Percentiles rank a stretch among this genome's conserved stretches.
Conservation (phyloP, 2,113 vertebrate genomes). For the Lasiurus cinereus region DNA sequence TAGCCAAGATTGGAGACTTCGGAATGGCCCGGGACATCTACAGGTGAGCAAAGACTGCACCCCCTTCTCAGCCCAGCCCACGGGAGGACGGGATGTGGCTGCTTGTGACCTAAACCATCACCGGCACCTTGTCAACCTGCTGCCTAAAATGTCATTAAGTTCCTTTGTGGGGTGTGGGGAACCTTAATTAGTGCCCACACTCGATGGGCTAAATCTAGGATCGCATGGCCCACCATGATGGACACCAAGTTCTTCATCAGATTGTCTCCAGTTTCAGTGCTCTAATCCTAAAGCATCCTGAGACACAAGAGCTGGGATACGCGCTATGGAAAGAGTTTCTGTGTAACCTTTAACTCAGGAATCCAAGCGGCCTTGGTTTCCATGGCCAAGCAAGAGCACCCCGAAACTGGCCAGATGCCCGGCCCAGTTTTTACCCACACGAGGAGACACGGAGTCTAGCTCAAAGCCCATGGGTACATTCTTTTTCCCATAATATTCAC, state of each 20-base stretch:
- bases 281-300: not conserved
- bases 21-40: slow-evolving; percentile 99
- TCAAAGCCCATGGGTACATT: not conserved
- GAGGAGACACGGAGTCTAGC: not conserved
- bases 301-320: not conserved
- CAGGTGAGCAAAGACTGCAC: slow-evolving; percentile 88
- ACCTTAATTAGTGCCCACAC: not conserved
- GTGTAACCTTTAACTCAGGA: not conserved
- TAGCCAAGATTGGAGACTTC: slow-evolving; percentile 99
- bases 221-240: not conserved
- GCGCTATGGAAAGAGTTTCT: not conserved
- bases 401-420: too few species aligned
- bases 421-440: not conserved
- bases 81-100: fast-evolving
- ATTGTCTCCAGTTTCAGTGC: not conserved
- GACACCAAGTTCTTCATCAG: not conserved
- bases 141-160: not conserved
- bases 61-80: fast-evolving
- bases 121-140: not conserved
- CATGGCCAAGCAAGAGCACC: not conserved
- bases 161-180: not conserved
- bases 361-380: not conserved
- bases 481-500: not conserved
- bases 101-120: not conserved
- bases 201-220: not conserved